A percentile compares a stretch with the other conserved stretches of the same genome.
These are phyloP conservation scores for Heteronetta atricapilla DNA, from an alignment of 2,113 vertebrate species.

Conservation along the genomic window DNA sequence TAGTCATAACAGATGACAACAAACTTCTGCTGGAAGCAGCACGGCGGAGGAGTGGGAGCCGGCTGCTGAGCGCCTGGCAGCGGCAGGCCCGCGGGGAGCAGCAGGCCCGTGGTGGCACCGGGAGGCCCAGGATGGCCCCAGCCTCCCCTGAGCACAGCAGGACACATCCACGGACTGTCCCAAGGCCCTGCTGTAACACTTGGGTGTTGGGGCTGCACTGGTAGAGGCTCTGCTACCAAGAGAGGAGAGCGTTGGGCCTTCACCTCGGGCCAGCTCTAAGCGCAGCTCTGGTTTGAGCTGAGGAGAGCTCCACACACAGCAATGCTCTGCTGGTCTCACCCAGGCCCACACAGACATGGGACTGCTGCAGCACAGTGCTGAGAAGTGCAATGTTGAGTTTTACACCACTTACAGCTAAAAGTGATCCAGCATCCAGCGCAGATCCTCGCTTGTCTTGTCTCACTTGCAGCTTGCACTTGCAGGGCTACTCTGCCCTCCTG, in stretches of 20 bases:
- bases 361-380: neutral
- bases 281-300: neutral
- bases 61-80: neutral
- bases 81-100: neutral
- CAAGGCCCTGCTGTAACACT: no score
- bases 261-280: neutral
- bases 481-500: no score
- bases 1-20: neutral
- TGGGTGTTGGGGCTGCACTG: neutral
- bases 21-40: neutral
- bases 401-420: neutral
- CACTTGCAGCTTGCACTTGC: neutral
- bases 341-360: neutral
- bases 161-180: no score
- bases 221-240: neutral
- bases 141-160: no score
- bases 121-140: accelerated
- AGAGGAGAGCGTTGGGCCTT: neutral
- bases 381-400: neutral
- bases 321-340: no score
- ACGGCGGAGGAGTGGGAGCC: neutral
- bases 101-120: neutral
- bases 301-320: neutral
- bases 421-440: no score
- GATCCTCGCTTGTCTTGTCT: neutral